Evolutionary conservation across 2,113 vertebrate species (phyloP), one percentile per base, ranked within the genome.

Genomic region (Phyllostomus discolor): DNA sequence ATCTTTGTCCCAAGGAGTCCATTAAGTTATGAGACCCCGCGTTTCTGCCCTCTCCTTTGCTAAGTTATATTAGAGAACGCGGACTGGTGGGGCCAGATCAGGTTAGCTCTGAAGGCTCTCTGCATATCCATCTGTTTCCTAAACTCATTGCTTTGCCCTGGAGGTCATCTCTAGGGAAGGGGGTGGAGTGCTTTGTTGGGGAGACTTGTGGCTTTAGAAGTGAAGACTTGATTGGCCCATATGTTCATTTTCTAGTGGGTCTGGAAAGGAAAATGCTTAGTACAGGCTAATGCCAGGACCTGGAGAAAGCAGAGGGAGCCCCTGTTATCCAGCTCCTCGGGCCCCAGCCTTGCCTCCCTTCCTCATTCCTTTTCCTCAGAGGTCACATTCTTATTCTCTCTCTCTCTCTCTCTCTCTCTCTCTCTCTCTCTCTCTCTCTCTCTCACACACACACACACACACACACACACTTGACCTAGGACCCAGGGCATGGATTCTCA

Each of bases 1-100:
- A 97, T 95, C 95, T 97, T 97, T 97, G 94, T 85, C 95, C 96
- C 93, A 86, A 81, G 48, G 84, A 98, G 90, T 96, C 90, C 17
- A 43, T 4, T 79, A 96, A 98, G 90, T 97, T 96, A 54, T 41
- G 50, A 54, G 41, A 28, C 3, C 38, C 73, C 11, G 46, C 0
- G 10, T 79, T 91, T 91, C 88, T 96, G 86, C 33, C 73, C 48
- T 90, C 35, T 73, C 31, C 54, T 90, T 83, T 35, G 79, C 38
- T 86, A 66, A 96, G 84, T 95, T 91, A 84, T 76, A 41, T 94
- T 72, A 83, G 91, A 95, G 88, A 90, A 35, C 85, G 17, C 38
- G 81, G 82, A 96, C 76, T 79, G 57, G 33, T 72, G 86, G 64
- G 91, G 92, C 96, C 95, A 96, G 48, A 90, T 94, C 88, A 91